Conservation (phyloP, 2,888 invertebrate genomes). For the Venusia cambrica region DNA sequence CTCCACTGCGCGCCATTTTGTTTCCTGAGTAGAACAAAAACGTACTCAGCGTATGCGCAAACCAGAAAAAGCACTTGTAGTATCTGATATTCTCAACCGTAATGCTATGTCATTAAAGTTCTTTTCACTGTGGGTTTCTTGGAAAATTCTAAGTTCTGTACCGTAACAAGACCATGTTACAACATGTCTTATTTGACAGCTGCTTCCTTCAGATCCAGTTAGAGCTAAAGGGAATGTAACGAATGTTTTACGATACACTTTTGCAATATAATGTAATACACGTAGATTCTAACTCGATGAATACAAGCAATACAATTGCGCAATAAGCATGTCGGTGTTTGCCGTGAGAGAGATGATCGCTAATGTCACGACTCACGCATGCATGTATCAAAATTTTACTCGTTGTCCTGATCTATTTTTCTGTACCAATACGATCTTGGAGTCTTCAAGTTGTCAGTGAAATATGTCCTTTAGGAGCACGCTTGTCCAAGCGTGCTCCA, state of each 20-base stretch:
- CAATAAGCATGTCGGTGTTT: too few relatives aligned
- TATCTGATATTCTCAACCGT: slow-evolving; percentile 5
- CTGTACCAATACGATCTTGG: too few relatives aligned
- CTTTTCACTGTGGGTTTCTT: slow-evolving; percentile 11
- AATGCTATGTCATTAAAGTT: not conserved
- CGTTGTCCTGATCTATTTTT: too few relatives aligned
- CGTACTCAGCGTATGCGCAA: slow-evolving; percentile 17
- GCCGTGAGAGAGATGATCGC: too few relatives aligned
- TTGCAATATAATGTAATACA: slow-evolving; percentile 8
- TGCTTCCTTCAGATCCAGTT: slow-evolving; percentile 47
- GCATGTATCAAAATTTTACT: too few relatives aligned
- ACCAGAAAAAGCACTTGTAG: slow-evolving; percentile 9
- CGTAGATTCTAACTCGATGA: too few relatives aligned
- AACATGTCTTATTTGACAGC: slow-evolving; percentile 47
- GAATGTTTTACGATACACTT: slow-evolving; percentile 10
- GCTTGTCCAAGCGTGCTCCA: too few relatives aligned
- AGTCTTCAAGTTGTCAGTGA: too few relatives aligned
- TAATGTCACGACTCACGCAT: too few relatives aligned
- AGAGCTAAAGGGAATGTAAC: slow-evolving; percentile 17
- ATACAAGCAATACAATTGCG: too few relatives aligned
- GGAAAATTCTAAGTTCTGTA: slow-evolving; percentile 23
- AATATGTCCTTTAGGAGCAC: too few relatives aligned
- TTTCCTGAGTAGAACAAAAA: slow-evolving; percentile 28
- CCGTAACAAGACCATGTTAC: slow-evolving; percentile 35
- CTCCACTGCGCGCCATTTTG: slow-evolving; percentile 14